phyloP scores from a whole-genome alignment of 2,113 vertebrate genomes.

The Polypterus senegalus region DNA sequence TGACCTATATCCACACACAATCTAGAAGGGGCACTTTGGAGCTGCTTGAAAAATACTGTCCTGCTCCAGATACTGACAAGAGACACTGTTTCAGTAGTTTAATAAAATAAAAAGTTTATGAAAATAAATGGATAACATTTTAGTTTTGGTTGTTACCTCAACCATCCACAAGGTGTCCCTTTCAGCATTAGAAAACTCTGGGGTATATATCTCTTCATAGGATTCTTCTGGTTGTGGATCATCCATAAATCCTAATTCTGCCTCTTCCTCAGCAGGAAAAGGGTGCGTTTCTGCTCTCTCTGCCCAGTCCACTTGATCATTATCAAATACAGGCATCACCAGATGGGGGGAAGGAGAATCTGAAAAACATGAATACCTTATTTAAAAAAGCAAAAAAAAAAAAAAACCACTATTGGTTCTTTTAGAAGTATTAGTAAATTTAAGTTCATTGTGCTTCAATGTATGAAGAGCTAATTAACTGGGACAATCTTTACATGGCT shows the following conservation, averaged over 20 bases:
- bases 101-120: neutral
- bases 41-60: too few relatives aligned
- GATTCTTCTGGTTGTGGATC: slow-evolving; percentile 57
- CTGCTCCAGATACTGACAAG: too few relatives aligned
- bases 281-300: slow-evolving; percentile 55
- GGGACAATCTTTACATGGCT: too few relatives aligned
- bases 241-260: slow-evolving; percentile 59
- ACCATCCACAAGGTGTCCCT: slow-evolving; percentile 55
- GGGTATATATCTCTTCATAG: slow-evolving; percentile 57
- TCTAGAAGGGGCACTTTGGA: too few relatives aligned
- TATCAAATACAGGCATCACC: slow-evolving; percentile 43
- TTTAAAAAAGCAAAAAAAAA: neutral
- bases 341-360: slow-evolving; percentile 48
- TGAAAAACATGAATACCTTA: slow-evolving; percentile 18
- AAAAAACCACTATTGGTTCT: neutral
- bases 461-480: too few relatives aligned
- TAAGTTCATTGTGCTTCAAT: too few relatives aligned
- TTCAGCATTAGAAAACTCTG: slow-evolving; percentile 53
- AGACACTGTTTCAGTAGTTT: too few relatives aligned
- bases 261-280: slow-evolving; percentile 51
- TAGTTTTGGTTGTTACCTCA: slow-evolving; percentile 33
- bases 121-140: too few relatives aligned
- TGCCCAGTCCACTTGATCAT: slow-evolving; percentile 46
- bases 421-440: neutral
- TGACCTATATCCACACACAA: too few relatives aligned